These are phyloP conservation scores for Eupithecia insigniata DNA, from an alignment of 2,888 invertebrate genomes.

Conservation along the genomic window DNA sequence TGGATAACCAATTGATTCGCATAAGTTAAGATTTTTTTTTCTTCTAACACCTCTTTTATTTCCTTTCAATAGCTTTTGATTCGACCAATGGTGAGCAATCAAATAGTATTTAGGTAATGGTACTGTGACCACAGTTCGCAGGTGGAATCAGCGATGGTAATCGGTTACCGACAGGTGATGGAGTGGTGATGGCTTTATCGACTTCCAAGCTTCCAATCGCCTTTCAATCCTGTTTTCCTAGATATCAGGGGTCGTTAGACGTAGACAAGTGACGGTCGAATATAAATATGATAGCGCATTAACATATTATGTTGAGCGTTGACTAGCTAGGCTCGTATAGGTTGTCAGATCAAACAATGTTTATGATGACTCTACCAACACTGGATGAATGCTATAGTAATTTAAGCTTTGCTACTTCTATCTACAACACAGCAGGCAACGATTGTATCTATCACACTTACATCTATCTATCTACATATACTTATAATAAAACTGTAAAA, in stretches of 20 bases:
- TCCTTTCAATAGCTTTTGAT: neutral
- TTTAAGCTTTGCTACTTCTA: neutral
- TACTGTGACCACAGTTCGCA: conserved; percentile 58
- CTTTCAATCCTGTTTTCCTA: conserved; percentile 60
- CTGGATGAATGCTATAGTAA: neutral
- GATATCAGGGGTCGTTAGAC: conserved; percentile 55
- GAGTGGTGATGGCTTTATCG: conserved; percentile 67
- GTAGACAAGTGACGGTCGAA: conserved; percentile 17
- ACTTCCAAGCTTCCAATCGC: conserved; percentile 75
- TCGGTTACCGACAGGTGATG: conserved; percentile 64
- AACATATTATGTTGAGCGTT: neutral
- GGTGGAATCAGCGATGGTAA: conserved; percentile 55
- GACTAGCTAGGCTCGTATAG: neutral
- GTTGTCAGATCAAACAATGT: neutral
- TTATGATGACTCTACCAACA: neutral
- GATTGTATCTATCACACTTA: no score
- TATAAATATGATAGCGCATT: neutral
- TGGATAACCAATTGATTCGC: no score
- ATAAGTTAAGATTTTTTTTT: neutral
- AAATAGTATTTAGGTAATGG: conserved; percentile 44
- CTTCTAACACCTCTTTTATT: neutral
- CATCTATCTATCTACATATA: no score
- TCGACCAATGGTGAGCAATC: conserved; percentile 39
- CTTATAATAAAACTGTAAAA: no score
- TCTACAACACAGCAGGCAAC: neutral